Base-by-base conservation (phyloP, 1,140 invertebrate genomes). In the Oedothorax gibbosus region DNA sequence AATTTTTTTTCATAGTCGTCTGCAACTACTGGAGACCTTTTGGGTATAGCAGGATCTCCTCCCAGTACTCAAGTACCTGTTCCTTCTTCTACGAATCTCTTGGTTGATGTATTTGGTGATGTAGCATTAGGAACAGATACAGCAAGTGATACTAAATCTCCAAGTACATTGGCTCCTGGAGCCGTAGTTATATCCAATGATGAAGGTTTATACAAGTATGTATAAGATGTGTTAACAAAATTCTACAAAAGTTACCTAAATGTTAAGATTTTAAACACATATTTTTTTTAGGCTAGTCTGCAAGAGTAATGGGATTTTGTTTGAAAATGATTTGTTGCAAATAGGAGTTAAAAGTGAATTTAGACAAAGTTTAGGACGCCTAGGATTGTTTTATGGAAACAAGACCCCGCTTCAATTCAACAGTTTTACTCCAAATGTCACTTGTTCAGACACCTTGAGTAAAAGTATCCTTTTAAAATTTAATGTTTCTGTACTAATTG, bases 291-390 rank as follows among this genome's bases (percentile, higher is more conserved):
- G 95, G 90, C 98, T 99, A 90, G 93, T 99, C 68, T 98, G 97
- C 90, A 99, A 99, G 92, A 97, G 97, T 89, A 98, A 98, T 91
- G 99, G 98, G 53, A 96, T 99, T 50, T 92, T 99, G 12, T 99
- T 98, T 92, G 98, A 99, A 91, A 99, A 98, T 91, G 97, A 99
- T 89, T 91, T 99, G 68, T 94, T 99, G 81, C 98, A 99, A 92
- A 98, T 99, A 88, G 98, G 98, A 77, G 96, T 99, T 0, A 99
- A 99, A 91, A 96, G 97, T 87, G 98, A 99, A 90, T 98, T 95
- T 88, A 92, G 97, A 88, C 95, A 97, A 90, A 99, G 99, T 92
- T 92, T 99, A 86, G 98, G 97, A 9, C 93, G 98, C 86, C 92
- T 99, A 87, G 96, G 96, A 49, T 91, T 99, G 35, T 99, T 99